Base-by-base conservation (phyloP, 2,113 vertebrate species). In the Callipepla squamata region DNA sequence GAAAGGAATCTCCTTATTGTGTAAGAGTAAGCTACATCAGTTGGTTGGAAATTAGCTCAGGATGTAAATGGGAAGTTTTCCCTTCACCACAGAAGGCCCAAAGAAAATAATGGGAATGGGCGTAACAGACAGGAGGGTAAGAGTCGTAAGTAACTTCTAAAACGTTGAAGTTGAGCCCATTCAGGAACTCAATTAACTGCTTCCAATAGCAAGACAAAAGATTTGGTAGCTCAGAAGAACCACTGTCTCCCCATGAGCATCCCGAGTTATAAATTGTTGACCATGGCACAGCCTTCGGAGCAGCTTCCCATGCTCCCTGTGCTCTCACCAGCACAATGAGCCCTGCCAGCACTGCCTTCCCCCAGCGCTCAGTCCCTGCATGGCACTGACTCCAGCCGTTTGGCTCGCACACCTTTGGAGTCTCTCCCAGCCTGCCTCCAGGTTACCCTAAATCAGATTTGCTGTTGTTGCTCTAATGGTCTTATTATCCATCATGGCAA, bases 171-270 rank as follows among this genome's bases (percentile, higher is more conserved):
- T 18, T 40, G 1, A 6, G 22, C 17, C 7, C 8, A 26, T 57
- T 48, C 11, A 50, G 26, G 3, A 42, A 51, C 57, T 44, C 9
- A 73, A 65, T 30, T 14, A 3, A 16, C 53, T 4, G 10, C 57
- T 45, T 23, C 16, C 32, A 66, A 9, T 3, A 14, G 40, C 26
- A 67, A 62, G 9, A 36, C 42, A 23, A 11, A 21, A 5, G 19
- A 18, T 11, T 2, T 0, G 4, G 16, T 6, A 26, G 19, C 44
- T 25, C 38, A 19, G 14, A 38, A n/a, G 3, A 30, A 30, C 13
- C 5, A 0, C 2, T 6, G 8, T 0, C 4, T 0, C 5, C 26
- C 66, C 4, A 0, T 4, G 1, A 18, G 58, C 25, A 57, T 70
- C 42, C 57, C 0, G 0, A 0, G 5, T 42, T 20, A 23, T 1